Base-by-base conservation (phyloP, 2,888 invertebrate species). In the Ommatoiulus sabulosus region DNA sequence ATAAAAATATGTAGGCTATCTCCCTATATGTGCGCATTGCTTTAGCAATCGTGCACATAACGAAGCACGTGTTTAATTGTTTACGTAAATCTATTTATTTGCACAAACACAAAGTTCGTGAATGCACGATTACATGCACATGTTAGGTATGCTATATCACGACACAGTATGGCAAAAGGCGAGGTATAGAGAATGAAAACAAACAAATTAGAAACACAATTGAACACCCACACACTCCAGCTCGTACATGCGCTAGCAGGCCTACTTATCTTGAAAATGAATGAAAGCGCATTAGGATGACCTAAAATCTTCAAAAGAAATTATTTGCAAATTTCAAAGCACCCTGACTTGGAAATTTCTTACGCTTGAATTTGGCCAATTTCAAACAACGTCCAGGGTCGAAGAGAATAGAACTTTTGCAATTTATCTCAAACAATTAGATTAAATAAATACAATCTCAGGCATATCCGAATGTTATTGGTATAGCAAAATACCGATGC, bases 261-360 rank as follows among this genome's bases (percentile, higher is more conserved):
- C 63, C 63, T 63, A 63, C n/a, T 63, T 63, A 63, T 63, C 63
- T 63, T 63, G 63, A 63, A 63, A 63, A 63, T 15, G 57, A 57
- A 57, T 57, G 17, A 57, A 57, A 57, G 57, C 57, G 63, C 20
- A 63, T 63, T 63, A 63, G 63, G 63, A 63, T 63, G 63, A 63
- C 63, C 63, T 63, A 63, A 63, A 63, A 63, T 63, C 63, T 63
- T 20, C n/a, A n/a, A 20, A 63, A 63, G 63, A 20, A 63, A 20
- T 63, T 63, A 63, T 63, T 63, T 63, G 8, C 63, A 63, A 63
- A 63, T 63, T 63, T 63, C 63, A 63, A 63, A 15, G 63, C 63
- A 63, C n/a, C 63, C 63, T 63, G n/a, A n/a, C 20, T 57, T 4
- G 57, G 15, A 63, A 63, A n/a, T 63, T 63, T 63, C 63, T 20